phyloP scores from a whole-genome alignment of 2,797 vertebrate species.

The Arnoldichthys spilopterus region DNA sequence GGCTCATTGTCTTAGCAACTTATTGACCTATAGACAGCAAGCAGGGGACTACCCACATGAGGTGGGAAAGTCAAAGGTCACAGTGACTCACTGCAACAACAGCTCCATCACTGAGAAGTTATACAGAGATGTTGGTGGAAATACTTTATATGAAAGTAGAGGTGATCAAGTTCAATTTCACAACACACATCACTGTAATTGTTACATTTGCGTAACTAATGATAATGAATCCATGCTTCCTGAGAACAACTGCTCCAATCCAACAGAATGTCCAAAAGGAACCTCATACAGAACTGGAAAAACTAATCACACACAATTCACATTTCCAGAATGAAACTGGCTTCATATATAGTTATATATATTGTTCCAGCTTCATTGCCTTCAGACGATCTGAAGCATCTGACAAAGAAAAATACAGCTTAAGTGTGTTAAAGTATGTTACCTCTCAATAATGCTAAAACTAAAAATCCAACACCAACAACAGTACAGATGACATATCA shows the following conservation, averaged over 20 bases:
- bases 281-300: background rate
- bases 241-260: background rate
- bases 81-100: background rate
- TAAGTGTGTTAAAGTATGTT: too few species aligned
- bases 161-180: background rate
- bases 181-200: background rate
- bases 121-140: background rate
- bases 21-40: background rate
- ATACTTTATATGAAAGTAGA: background rate
- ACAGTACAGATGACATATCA: too few species aligned
- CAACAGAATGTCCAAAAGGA: background rate
- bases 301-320: background rate
- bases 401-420: too few species aligned
- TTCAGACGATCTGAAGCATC: background rate
- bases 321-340: background rate
- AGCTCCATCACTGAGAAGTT: background rate
- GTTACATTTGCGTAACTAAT: background rate
- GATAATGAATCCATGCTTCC: background rate
- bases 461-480: too few species aligned
- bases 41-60: constrained; percentile 4
- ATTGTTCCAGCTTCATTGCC: too few species aligned
- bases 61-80: constrained; percentile 8
- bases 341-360: too few species aligned
- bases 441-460: too few species aligned
- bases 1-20: constrained; percentile 29